These are phyloP conservation scores for Aphelocoma coerulescens DNA, from an alignment of 2,113 vertebrate genomes.

Conservation along the genomic window DNA sequence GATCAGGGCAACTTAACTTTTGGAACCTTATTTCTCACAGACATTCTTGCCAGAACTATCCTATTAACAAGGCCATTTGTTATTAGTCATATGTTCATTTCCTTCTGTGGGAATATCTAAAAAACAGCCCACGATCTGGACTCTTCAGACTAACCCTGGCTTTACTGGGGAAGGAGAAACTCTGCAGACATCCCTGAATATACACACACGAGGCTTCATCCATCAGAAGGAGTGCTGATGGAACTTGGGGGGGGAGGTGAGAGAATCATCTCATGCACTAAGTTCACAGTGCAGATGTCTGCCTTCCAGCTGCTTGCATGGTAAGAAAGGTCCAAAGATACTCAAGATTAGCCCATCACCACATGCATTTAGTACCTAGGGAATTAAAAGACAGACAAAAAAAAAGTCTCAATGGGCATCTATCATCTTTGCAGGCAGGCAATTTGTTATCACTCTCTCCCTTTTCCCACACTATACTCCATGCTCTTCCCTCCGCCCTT, in stretches of 20 bases:
- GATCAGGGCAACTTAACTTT: not conserved
- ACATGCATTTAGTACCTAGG: not conserved
- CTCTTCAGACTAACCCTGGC: not conserved
- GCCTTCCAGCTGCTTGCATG: not conserved
- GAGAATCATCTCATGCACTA: not conserved
- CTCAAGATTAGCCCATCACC: not conserved
- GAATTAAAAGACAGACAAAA: not conserved
- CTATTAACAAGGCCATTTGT: not conserved
- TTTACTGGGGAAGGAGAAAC: not conserved
- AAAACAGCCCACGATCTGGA: not conserved
- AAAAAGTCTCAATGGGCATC: not conserved
- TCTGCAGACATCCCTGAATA: not conserved
- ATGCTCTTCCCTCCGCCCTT: not conserved
- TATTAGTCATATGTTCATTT: not conserved
- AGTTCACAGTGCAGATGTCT: not conserved
- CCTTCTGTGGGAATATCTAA: constrained; percentile 4
- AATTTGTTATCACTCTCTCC: not conserved
- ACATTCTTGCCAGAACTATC: not conserved
- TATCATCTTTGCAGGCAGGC: not conserved
- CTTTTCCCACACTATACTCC: not conserved
- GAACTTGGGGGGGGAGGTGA: not conserved
- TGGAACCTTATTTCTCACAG: not conserved
- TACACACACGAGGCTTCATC: not conserved
- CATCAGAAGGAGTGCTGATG: accelerated
- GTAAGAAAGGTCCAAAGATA: not conserved